Evolutionary conservation across 2,888 invertebrate genomes (phyloP), one percentile per base, ranked within the genome.

Genomic region (Zonitis immaculata): DNA sequence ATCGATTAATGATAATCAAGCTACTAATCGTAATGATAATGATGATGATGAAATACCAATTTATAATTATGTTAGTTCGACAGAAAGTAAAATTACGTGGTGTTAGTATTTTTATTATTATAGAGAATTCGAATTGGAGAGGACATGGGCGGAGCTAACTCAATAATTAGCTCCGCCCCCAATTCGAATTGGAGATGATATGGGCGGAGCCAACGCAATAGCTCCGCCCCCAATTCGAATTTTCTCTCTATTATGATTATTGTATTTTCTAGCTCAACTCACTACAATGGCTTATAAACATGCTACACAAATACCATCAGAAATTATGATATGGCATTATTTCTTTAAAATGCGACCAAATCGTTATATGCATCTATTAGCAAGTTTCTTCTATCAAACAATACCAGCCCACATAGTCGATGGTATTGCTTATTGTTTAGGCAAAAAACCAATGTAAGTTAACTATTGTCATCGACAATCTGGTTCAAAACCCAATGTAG

Each of bases 11-110:
- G 60, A 64, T 25, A 69, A 68, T 51, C 63, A 67, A 50, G 66
- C 22, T 49, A 48, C 18, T n/a, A 35, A 6, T 26, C 16, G 16
- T 20, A 14, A 22, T 26, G 39, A 18, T 6, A 6, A 18, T 9
- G 3, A 39, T n/a, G 61, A 64, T 6, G 69, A 69, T 35, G 76
- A 79, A 28, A 76, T 81, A 44, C 85, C 9, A 18, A 85, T 95
- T 59, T 94, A 91, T 78, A 94, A 95, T 76, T 91, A 85, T 74
- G 90, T 92, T 1, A 89, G 92, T 0, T 88, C 92, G 0, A 81
- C 83, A 1, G 84, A 91, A 63, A 91, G 92, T 66, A 88, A 90
- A 0, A 77, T 93, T 46, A 88, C 85, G 0, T 95, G 92, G 90
- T 84, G 84, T 6, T 76, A 86, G 47, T 79, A 45, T 26, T 0